Base-by-base conservation (phyloP, 2,888 invertebrate species). In the Lysandra bellargus region DNA sequence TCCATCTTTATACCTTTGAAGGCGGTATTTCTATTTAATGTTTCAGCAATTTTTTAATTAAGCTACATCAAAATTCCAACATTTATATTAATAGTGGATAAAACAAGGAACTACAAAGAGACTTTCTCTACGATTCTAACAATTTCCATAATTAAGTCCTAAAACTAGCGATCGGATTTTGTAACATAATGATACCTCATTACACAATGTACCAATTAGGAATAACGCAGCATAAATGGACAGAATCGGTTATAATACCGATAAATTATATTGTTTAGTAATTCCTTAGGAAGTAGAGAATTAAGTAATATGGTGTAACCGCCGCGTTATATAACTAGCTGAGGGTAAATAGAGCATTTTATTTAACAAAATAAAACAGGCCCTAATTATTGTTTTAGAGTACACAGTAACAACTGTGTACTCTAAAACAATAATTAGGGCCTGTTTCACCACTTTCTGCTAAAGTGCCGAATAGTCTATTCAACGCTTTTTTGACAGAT, bases 211-310 rank as follows among this genome's bases (percentile, higher is more conserved):
- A 44, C 49, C 30, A 30, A 69, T 69, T 76, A 33, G 33, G 53
- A 57, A 75, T 53, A 49, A 75, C 30, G 75, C 33, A 44, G 76
- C 33, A 30, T 57, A 69, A 76, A 53, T 30, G 75, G 53, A 30
- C 76, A 33, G 30, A 76, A 76, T 76, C 33, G 76, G 53, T 76
- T 76, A 57, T 53, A 57, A 53, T 14, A 33, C 76, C 76, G 76
- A 76, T 57, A 57, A 76, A 76, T 76, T 76, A 76, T 76, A 69
- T 75, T 75, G 14, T 76, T 53, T 76, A 76, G 76, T 76, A 53
- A 76, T 57, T 17, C 57, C 76, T 57, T 57, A 44, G 74, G 40
- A 74, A 44, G 74, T 23, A 74, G n/a, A 23, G 44, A 74, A 74
- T 40, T 44, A 74, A 44, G 74, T 23, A 44, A 74, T 9, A n/a